A percentile compares a stretch with the other conserved stretches of the same genome.
Evolutionary conservation across 2,797 vertebrate species (phyloP).

Genomic region (Falco berigora): DNA sequence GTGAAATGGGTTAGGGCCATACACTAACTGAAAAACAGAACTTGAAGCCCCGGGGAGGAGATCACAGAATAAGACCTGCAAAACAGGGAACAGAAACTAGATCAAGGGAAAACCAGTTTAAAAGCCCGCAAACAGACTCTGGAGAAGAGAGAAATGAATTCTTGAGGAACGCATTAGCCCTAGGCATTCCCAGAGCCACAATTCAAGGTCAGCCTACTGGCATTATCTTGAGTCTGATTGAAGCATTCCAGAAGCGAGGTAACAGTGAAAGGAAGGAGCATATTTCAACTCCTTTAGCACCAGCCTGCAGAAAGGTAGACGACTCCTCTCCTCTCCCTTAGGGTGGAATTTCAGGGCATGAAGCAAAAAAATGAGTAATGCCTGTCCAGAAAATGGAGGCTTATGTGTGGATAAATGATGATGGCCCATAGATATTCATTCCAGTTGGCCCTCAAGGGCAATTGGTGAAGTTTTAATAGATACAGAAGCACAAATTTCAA

Average conservation of each 20-base stretch:
- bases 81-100: not conserved
- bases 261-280: not conserved
- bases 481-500: not conserved
- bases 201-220: not conserved
- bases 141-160: not conserved
- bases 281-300: not conserved
- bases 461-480: not conserved
- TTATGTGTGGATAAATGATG: not conserved
- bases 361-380: not conserved
- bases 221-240: not conserved
- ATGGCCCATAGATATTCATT: not conserved
- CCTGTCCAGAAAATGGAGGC: not conserved
- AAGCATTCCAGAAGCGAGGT: not conserved
- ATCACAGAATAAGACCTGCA: not conserved
- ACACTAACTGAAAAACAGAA: not conserved
- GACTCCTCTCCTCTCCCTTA: not conserved
- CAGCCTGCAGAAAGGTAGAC: not conserved
- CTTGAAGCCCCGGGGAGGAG: not conserved
- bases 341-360: too few relatives aligned
- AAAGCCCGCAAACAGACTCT: not conserved
- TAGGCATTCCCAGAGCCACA: not conserved
- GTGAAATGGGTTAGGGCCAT: not conserved
- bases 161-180: not conserved
- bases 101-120: not conserved
- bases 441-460: not conserved